These are phyloP conservation scores for Pilophorus perplexus DNA, from an alignment of 2,888 invertebrate species.

Conservation along the genomic window DNA sequence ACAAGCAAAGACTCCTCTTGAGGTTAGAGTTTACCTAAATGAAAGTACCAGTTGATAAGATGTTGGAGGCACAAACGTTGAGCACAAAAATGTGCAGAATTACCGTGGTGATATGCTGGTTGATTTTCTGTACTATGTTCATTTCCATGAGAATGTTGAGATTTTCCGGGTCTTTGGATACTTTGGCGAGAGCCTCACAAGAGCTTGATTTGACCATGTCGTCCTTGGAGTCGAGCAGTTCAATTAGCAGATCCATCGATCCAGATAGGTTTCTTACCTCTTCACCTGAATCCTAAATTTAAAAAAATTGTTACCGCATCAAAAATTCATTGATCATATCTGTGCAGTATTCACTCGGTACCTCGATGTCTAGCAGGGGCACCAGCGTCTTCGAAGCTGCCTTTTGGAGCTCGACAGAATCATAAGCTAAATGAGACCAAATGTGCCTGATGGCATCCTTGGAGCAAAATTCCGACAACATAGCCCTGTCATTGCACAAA, in stretches of 20 bases:
- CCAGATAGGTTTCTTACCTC: constrained; percentile 36
- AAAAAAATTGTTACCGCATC: too few relatives aligned
- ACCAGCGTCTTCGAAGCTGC: constrained; percentile 35
- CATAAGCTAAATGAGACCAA: constrained; percentile 29
- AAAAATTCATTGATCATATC: too few relatives aligned
- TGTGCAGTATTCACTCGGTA: too few relatives aligned
- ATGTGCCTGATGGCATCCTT: constrained; percentile 30
- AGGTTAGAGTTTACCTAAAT: constrained; percentile 27
- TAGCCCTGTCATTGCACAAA: constrained; percentile 17
- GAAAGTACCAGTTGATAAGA: too few relatives aligned
- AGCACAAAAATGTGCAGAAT: neutral
- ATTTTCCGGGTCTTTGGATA: constrained; percentile 34
- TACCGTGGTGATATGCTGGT: constrained; percentile 34
- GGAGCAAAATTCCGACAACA: constrained; percentile 18
- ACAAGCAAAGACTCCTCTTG: constrained; percentile 20
- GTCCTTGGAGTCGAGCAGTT: constrained; percentile 26
- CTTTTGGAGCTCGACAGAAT: constrained; percentile 24
- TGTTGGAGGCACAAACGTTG: neutral
- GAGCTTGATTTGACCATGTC: constrained; percentile 34
- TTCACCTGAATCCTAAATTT: constrained; percentile 36
- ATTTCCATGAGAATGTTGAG: constrained; percentile 36
- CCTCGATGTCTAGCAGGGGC: constrained; percentile 16
- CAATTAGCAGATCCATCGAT: constrained; percentile 35
- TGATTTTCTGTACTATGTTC: constrained; percentile 36
- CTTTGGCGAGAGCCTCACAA: constrained; percentile 38